Conservation (phyloP, 2,113 vertebrate species). For the Panthera leo region DNA sequence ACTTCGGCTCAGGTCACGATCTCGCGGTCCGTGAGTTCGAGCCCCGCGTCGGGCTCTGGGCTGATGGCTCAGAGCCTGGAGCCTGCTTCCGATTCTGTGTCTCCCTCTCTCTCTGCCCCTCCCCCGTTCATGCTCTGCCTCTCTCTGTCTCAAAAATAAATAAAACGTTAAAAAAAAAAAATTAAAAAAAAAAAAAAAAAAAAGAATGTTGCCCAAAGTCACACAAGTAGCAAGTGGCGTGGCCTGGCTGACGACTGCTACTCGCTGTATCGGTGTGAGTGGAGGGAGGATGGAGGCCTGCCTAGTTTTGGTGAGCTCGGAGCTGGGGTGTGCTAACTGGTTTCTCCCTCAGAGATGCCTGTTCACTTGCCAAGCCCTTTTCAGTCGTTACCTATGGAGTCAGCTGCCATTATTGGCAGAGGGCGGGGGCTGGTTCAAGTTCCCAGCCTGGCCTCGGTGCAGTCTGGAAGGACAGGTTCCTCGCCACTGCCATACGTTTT, state of each 20-base stretch:
- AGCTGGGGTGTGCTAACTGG: background rate
- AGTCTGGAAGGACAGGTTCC: background rate
- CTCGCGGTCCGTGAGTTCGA: no score
- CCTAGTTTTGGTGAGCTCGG: background rate
- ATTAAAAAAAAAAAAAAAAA: no score
- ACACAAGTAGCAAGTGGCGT: background rate
- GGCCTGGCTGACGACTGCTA: background rate
- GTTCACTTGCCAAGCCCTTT: background rate
- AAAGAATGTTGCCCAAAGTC: background rate
- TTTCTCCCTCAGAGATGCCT: background rate
- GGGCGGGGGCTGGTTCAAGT: background rate
- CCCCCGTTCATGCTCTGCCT: no score
- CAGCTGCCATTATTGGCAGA: background rate
- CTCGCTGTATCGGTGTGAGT: accelerated
- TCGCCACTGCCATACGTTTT: background rate
- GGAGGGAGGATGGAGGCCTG: background rate
- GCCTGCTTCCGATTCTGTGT: no score
- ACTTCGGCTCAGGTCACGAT: no score
- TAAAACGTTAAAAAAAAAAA: no score
- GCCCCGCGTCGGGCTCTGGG: no score
- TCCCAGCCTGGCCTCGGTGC: background rate
- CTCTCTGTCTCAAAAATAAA: no score
- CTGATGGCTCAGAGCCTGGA: no score
- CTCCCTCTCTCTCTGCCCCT: no score
- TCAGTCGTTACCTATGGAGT: background rate